Evolutionary conservation across 2,113 vertebrate genomes (phyloP).

Genomic region (Mohoua ochrocephala): DNA sequence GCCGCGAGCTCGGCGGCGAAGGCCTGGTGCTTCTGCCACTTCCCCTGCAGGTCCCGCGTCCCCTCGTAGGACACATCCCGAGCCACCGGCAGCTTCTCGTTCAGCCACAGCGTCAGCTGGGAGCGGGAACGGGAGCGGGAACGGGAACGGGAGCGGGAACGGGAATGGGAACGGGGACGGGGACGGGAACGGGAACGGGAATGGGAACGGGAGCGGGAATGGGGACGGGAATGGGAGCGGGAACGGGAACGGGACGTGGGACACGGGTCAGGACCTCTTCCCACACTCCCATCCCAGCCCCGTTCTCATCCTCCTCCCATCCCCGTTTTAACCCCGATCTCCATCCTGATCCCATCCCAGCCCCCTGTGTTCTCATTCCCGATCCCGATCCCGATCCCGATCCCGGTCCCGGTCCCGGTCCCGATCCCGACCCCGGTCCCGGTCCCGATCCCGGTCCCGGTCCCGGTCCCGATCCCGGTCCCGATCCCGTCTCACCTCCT

Average conservation of each 20-base stretch:
- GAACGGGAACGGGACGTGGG: not conserved
- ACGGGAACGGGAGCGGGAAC: not conserved
- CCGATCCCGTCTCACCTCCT: slow-evolving; percentile 75
- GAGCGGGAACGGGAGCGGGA: too few species aligned
- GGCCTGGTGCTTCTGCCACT: slow-evolving; percentile 92
- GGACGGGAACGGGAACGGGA: not conserved
- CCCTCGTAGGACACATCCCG: slow-evolving; percentile 89
- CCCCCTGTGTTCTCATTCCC: too few species aligned
- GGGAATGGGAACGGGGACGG: not conserved
- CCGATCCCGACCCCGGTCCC: too few species aligned
- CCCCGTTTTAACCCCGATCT: too few species aligned
- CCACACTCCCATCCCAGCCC: not conserved
- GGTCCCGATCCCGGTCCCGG: too few species aligned
- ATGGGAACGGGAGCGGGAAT: too few species aligned
- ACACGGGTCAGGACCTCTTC: not conserved
- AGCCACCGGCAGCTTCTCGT: slow-evolving; percentile 92
- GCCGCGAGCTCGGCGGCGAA: slow-evolving; percentile 90
- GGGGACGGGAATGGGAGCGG: fast-evolving
- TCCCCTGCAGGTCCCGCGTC: slow-evolving; percentile 86
- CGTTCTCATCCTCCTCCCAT: fast-evolving
- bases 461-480: too few species aligned
- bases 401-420: too few species aligned
- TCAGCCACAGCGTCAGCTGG: slow-evolving; percentile 89
- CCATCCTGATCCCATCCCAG: not conserved
- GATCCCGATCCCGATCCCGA: not conserved